Percentiles rank a stretch among this genome's conserved stretches.
These are phyloP conservation scores for Drosophila repleta DNA, from an alignment of 1,140 invertebrate species.

Conservation along the genomic window DNA sequence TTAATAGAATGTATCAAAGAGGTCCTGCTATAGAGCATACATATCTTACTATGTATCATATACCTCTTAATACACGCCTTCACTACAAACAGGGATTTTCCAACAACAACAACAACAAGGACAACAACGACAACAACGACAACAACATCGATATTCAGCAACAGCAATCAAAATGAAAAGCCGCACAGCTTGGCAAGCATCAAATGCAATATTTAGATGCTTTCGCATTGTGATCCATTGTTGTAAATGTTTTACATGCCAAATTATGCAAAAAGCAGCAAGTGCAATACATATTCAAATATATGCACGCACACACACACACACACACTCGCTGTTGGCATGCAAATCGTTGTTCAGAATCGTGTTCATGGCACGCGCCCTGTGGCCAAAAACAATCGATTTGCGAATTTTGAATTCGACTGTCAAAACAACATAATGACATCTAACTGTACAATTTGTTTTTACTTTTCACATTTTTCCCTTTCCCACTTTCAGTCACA, in stretches of 20 bases:
- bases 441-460: constrained; percentile 51
- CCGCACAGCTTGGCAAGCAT: constrained; percentile 63
- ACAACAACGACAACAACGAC: constrained; percentile 29
- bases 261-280: constrained; percentile 78
- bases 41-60: no score
- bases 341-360: constrained; percentile 28
- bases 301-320: constrained; percentile 33
- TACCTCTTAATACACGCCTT: neutral
- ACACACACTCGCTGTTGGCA: constrained; percentile 1
- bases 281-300: constrained; percentile 77
- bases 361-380: constrained; percentile 22
- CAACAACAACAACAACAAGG: constrained; percentile 24
- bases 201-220: constrained; percentile 44
- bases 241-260: constrained; percentile 80
- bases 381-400: constrained; percentile 52
- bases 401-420: constrained; percentile 62
- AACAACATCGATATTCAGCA: constrained; percentile 19
- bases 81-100: neutral
- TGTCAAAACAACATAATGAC: constrained; percentile 80
- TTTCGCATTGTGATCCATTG: constrained; percentile 41
- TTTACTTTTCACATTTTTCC: constrained; percentile 5
- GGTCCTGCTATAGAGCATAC: no score
- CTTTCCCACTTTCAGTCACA: constrained; percentile 6
- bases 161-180: constrained; percentile 74
- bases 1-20: no score